These are phyloP conservation scores for Laterallus jamaicensis DNA, from an alignment of 2,113 vertebrate species.

Conservation along the genomic window DNA sequence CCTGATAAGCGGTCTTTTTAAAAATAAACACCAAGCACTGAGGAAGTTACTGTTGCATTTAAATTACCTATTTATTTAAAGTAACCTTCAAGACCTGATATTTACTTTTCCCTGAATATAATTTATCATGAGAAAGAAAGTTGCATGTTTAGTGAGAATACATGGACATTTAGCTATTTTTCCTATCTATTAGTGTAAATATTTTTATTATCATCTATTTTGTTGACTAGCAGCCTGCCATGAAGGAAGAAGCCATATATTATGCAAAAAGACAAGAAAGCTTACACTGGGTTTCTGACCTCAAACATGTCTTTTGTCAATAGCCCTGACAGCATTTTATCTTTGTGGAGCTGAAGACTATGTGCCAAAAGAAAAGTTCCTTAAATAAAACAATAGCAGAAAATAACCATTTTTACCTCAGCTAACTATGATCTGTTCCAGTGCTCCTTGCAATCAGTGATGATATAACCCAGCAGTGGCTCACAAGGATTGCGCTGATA, in stretches of 20 bases:
- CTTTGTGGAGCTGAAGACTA: not conserved
- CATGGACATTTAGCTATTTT: constrained; percentile 36
- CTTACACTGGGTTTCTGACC: constrained; percentile 22
- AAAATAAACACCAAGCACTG: constrained; percentile 40
- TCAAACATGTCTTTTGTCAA: constrained; percentile 23
- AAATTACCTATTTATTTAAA: constrained; percentile 74
- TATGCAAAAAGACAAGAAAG: constrained; percentile 40
- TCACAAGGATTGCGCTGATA: not conserved
- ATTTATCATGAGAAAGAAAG: constrained; percentile 60
- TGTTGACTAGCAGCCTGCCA: constrained; percentile 1
- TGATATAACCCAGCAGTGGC: not conserved
- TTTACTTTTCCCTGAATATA: constrained; percentile 59
- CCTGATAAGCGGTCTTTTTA: constrained; percentile 41
- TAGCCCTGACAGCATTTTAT: constrained; percentile 9
- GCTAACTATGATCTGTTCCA: not conserved
- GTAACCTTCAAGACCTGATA: constrained; percentile 65
- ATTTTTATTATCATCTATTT: constrained; percentile 47
- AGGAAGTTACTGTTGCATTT: constrained; percentile 67
- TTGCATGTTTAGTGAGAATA: constrained; percentile 41
- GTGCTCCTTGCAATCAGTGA: not conserved
- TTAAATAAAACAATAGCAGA: not conserved
- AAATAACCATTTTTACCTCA: not conserved
- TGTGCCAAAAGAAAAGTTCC: not conserved
- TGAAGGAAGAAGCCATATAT: not conserved
- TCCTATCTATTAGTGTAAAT: constrained; percentile 50